phyloP scores from a whole-genome alignment of 30 jellyfish, hydroid and myxozoan genomes.

The Pseudorhiza aurosa region DNA sequence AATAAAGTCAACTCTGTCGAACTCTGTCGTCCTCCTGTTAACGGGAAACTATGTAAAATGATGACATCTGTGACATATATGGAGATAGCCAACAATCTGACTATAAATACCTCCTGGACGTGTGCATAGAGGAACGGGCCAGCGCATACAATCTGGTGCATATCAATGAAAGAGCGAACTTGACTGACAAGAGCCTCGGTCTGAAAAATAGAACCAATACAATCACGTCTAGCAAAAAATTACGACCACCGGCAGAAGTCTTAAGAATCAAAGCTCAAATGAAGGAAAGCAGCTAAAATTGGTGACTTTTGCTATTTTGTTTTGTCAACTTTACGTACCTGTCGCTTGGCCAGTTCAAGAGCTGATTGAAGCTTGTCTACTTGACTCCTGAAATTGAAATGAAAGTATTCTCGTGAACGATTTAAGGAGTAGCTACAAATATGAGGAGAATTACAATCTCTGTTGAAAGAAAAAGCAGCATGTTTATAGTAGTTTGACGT shows the following conservation, averaged over 20 bases:
- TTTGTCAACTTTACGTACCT: no score
- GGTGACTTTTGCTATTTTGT: no score
- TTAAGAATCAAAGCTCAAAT: not conserved
- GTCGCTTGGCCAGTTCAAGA: slow-evolving; percentile 67
- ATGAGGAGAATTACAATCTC: not conserved
- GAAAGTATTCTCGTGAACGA: not conserved
- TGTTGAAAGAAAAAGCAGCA: not conserved
- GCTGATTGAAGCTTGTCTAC: slow-evolving; percentile 67
- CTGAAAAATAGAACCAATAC: slow-evolving; percentile 41
- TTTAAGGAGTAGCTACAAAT: not conserved
- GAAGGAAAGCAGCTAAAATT: no score
- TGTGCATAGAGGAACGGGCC: slow-evolving; percentile 96
- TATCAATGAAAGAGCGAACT: slow-evolving; percentile 93
- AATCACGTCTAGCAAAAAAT: no score
- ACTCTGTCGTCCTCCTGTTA: no score
- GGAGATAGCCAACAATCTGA: no score
- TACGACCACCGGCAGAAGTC: not conserved
- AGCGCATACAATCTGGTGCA: slow-evolving; percentile 94
- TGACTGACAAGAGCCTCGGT: slow-evolving; percentile 78
- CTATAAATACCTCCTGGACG: slow-evolving; percentile 94
- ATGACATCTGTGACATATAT: no score
- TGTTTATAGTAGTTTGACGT: not conserved
- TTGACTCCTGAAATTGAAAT: slow-evolving; percentile 34
- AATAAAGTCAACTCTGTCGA: no score
- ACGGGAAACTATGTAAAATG: no score